Conservation (phyloP, 1,140 invertebrate species). For the Mactra quadrangularis region DNA sequence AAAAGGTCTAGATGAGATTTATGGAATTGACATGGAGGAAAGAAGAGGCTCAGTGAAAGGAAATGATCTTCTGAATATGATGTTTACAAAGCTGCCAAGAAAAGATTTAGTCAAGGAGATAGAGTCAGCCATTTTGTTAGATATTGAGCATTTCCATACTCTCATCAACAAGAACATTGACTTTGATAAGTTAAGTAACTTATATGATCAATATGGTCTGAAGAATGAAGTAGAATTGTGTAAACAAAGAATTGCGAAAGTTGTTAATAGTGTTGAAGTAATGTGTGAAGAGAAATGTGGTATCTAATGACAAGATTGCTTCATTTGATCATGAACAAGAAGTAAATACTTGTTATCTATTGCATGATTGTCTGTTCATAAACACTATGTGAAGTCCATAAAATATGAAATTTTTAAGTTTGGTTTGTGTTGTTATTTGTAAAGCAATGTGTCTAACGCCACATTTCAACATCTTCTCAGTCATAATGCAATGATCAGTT, state of each 20-base stretch:
- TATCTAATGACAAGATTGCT: too few relatives aligned
- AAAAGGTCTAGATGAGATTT: not conserved
- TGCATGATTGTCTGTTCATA: too few relatives aligned
- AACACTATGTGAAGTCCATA: too few relatives aligned
- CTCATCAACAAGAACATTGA: conserved; percentile 15
- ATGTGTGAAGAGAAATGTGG: conserved; percentile 18
- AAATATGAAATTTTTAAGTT: too few relatives aligned
- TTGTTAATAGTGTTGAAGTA: not conserved
- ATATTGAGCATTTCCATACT: conserved; percentile 5
- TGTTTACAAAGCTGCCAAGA: conserved; percentile 30
- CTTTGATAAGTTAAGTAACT: not conserved
- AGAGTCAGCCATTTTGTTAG: not conserved
- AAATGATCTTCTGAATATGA: conserved; percentile 13
- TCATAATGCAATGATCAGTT: too few relatives aligned
- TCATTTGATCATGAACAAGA: too few relatives aligned
- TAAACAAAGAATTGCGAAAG: not conserved
- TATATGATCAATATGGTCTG: not conserved
- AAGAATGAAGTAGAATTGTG: conserved; percentile 6
- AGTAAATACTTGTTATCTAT: too few relatives aligned
- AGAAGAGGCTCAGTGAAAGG: conserved; percentile 8
- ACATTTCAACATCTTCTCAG: too few relatives aligned
- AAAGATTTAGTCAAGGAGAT: conserved; percentile 11
- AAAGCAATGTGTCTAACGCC: too few relatives aligned
- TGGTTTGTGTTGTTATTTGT: too few relatives aligned
- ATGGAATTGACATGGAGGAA: conserved; percentile 36